Evolutionary conservation across 2,113 vertebrate species (phyloP), one percentile per base, ranked within the genome.

Genomic region (Dromas ardeola): DNA sequence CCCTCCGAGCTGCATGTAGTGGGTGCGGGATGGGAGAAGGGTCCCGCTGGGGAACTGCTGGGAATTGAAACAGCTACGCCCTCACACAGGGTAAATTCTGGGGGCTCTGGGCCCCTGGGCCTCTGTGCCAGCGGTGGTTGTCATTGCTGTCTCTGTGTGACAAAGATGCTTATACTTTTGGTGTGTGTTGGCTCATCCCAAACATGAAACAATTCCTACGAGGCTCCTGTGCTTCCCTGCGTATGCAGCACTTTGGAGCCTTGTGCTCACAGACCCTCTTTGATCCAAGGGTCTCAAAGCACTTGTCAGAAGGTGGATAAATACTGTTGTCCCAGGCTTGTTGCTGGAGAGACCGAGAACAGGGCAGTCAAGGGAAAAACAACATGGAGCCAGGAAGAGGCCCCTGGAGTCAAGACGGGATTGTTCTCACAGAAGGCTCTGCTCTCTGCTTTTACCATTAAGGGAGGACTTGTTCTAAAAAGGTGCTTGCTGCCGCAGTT

Each of bases 51-150:
- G 47, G 30, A 65, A 11, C 45, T 17, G 38, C 29, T 70, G 63
- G 4, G 0, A 1, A 5, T 6, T 0, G 0, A 21, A 47, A 13
- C 34, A 52, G 15, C 49, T 16, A 1, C 47, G 13, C 1, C 42
- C 25, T 15, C 16, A 14, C 18, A 1, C 5, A 3, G 74, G 76
- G 63, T 32, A 5, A 26, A 14, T 42, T 71, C 53, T 3, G 67
- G 56, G 45, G 50, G 13, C 40, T 49, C 55, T 29, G 53, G 9
- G 34, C 49, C 20, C 34, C 21, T 6, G 23, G 23, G 0, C 8
- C 38, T 43, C 59, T 3, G 38, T 13, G 20, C 67, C 16, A 2
- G 47, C 8, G 21, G 7, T 11, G 25, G 25, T 16, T 36, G 43
- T 23, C 47, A 11, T 15, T 16, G 36, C 53, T 65, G 70, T 30